A percentile compares a stretch with the other conserved stretches of the same genome.
phyloP scores from a whole-genome alignment of 2,797 vertebrate genomes.

The Premnoplex brunnescens region DNA sequence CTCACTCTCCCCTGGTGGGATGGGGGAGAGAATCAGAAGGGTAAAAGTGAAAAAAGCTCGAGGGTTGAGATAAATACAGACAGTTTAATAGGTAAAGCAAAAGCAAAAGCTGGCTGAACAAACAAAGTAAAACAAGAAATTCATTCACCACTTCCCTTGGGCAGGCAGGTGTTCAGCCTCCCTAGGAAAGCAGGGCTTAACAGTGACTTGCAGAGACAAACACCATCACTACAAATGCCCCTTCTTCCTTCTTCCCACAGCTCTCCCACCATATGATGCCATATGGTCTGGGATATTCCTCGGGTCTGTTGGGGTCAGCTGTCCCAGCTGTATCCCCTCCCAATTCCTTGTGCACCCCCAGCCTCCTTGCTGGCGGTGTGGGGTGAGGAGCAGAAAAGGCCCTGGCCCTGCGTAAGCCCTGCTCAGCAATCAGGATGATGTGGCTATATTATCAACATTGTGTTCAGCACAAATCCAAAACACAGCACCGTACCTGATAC shows the following conservation, averaged over 20 bases:
- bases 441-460: not conserved
- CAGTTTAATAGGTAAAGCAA: not conserved
- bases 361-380: accelerated
- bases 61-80: not conserved
- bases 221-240: accelerated
- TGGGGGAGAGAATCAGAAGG: not conserved
- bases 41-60: not conserved
- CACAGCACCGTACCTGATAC: not conserved
- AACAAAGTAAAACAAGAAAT: not conserved
- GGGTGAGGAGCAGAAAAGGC: not conserved
- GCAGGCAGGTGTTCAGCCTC: not conserved
- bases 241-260: not conserved
- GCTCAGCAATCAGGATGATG: accelerated
- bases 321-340: not conserved
- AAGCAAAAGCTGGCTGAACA: not conserved
- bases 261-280: no score
- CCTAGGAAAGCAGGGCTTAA: accelerated
- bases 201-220: not conserved
- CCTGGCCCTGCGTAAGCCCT: not conserved
- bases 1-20: not conserved
- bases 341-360: not conserved
- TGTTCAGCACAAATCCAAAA: not conserved
- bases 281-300: no score
- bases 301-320: not conserved
- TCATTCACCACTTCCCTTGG: not conserved